These are phyloP conservation scores for Corythaixoides concolor DNA, from an alignment of 2,113 vertebrate genomes.

Conservation along the genomic window DNA sequence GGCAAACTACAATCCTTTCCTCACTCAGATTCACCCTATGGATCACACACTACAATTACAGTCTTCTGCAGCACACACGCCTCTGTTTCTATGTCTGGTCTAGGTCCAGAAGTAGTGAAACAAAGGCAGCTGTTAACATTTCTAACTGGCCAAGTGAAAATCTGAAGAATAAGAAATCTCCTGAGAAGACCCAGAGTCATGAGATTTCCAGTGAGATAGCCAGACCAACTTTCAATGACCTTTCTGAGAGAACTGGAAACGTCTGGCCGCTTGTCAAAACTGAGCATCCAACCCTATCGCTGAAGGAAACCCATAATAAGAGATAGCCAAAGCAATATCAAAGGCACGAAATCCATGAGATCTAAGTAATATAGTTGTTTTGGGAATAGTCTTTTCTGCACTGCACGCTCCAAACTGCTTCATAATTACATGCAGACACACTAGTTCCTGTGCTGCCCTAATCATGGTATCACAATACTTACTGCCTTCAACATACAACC, in stretches of 20 bases:
- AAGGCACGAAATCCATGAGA: slow-evolving; percentile 28
- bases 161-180: slow-evolving; percentile 31
- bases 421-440: slow-evolving; percentile 33
- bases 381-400: slow-evolving; percentile 26
- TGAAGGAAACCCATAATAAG: slow-evolving; percentile 31
- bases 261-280: slow-evolving; percentile 59
- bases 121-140: slow-evolving; percentile 40
- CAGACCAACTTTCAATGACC: slow-evolving; percentile 36
- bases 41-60: neutral
- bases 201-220: slow-evolving; percentile 55
- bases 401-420: neutral
- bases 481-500: neutral
- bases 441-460: neutral
- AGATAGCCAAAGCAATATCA: slow-evolving; percentile 66
- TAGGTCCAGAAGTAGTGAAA: neutral
- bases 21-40: neutral
- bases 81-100: neutral
- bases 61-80: neutral
- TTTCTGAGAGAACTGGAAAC: slow-evolving; percentile 34
- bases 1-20: neutral
- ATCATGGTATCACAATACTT: neutral
- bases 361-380: slow-evolving; percentile 20
- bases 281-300: neutral
- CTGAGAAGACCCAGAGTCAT: slow-evolving; percentile 24
- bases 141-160: slow-evolving; percentile 27